Conservation (phyloP, 1,140 invertebrate genomes). For the Babylonia areolata region DNA sequence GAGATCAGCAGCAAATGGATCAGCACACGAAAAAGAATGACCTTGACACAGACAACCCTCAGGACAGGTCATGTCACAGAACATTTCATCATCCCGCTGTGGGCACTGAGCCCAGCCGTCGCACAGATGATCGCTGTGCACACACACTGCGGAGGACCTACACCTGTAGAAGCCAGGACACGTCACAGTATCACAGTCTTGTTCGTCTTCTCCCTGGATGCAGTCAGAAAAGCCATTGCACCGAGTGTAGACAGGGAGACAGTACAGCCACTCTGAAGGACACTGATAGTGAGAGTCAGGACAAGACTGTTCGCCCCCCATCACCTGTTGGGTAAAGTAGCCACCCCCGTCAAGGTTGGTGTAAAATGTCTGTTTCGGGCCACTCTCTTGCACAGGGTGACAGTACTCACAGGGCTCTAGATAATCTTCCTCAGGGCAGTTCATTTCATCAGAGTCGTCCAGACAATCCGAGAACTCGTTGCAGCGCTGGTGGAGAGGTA, state of each 20-base stretch:
- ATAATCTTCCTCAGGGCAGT: neutral
- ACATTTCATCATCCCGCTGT: conserved; percentile 6
- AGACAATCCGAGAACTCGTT: neutral
- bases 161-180: conserved; percentile 42
- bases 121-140: conserved; percentile 1
- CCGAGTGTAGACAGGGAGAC: neutral
- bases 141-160: conserved; percentile 19
- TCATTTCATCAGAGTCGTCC: neutral
- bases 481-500: neutral
- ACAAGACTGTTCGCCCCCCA: neutral
- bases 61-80: neutral
- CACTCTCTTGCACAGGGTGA: neutral
- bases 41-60: neutral
- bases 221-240: conserved; percentile 32
- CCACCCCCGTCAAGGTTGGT: neutral
- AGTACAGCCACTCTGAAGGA: neutral
- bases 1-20: neutral
- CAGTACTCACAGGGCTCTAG: neutral
- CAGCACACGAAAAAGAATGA: neutral
- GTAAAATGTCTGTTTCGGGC: neutral
- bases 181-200: neutral
- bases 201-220: neutral
- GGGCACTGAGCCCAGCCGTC: conserved; percentile 25
- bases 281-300: conserved; percentile 11
- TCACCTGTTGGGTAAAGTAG: neutral